Evolutionary conservation across 2,888 invertebrate genomes (phyloP), one percentile per base, ranked within the genome.

Genomic region (Scaptomyza flava): DNA sequence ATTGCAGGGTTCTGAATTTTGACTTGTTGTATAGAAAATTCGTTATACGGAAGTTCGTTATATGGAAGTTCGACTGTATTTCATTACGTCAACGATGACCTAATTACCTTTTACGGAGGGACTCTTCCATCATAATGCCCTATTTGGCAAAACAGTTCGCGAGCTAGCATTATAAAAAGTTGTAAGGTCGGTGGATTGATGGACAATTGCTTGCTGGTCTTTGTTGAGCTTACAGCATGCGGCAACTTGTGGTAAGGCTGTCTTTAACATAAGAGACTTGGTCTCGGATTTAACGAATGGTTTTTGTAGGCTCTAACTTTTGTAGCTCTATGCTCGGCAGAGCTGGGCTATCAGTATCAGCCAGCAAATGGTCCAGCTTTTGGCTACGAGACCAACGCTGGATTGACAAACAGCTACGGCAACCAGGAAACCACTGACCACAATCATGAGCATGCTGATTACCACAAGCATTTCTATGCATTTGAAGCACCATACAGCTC

Each of bases 401-500:
- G 7, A 33, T 36, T 30, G 12, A 45, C 4, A 45, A 42, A 30
- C 14, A 42, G 34, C 34, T 33, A 41, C 36, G 31, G 30, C 6
- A 36, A n/a, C 20, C 50, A 53, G 34, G 14, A 36, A 12, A 0
- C 50, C 30, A 9, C 17, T 47, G 68, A 73, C 45, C 72, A 75
- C 17, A 68, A 78, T 38, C 54, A 73, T 27, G 66, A 63, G 12
- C 70, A 76, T 52, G 70, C 64, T 0, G 79, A 74, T 11, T 83
- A 61, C 31, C 83, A 81, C 52, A 90, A 90, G 53, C 87, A 90
- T 36, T 90, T 90, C 54, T 90, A 80, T 65, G 82, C 81, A 17
- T 90, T 84, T 14, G 75, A 80, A 12, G 90, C 90, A 1, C 89
- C 90, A 14, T 79, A 83, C 45, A 89, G 89, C 27, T 52, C 73